Evolutionary conservation across 2,888 invertebrate species (phyloP).

Genomic region (Leistus spinibarbis): DNA sequence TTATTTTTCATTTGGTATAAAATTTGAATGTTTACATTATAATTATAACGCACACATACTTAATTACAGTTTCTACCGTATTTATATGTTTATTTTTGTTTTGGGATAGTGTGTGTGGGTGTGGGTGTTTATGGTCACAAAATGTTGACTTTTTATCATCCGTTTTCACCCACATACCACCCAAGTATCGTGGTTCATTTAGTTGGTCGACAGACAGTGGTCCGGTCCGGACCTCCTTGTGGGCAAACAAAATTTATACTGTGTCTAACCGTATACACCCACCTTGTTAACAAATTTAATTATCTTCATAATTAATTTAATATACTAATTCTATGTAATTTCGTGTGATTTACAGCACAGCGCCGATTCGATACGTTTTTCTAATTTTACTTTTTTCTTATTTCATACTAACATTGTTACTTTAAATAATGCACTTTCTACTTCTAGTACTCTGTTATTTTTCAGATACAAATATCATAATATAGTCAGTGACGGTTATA

Average conservation of each 20-base stretch:
- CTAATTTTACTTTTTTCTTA: no score
- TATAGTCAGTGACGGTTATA: no score
- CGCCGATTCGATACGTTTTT: no score
- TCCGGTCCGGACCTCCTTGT: constrained; percentile 6
- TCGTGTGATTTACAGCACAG: not conserved
- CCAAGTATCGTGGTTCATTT: constrained; percentile 21
- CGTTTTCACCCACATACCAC: constrained; percentile 33
- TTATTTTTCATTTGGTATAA: not conserved
- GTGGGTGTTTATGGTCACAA: constrained; percentile 35
- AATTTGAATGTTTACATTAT: not conserved
- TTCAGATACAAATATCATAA: no score
- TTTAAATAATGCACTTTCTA: no score
- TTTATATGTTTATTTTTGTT: not conserved
- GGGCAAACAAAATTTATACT: constrained; percentile 26
- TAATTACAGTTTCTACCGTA: not conserved
- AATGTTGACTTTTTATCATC: constrained; percentile 26
- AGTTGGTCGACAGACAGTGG: constrained; percentile 23
- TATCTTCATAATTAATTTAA: constrained; percentile 35
- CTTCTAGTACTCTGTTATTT: no score
- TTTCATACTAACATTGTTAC: no score
- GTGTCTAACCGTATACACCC: constrained; percentile 20
- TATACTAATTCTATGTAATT: constrained; percentile 25
- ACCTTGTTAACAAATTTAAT: constrained; percentile 36
- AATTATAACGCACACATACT: not conserved
- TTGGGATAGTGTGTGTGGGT: not conserved